Percentiles rank a stretch among this genome's conserved stretches.
phyloP scores from a whole-genome alignment of 2,888 invertebrate genomes.

The Periphyllus acericola region DNA sequence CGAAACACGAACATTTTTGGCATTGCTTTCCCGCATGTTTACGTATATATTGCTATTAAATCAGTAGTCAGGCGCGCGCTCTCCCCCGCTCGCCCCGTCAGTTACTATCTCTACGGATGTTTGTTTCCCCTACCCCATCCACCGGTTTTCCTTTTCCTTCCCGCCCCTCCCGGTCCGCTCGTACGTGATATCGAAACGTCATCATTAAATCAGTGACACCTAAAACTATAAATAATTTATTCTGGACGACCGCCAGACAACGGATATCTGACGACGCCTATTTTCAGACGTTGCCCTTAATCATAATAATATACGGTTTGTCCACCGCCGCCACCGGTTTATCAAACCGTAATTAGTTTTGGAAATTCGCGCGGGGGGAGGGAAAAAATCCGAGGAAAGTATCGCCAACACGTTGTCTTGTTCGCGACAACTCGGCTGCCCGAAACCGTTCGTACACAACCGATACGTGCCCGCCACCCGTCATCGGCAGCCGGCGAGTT shows the following conservation, averaged over 20 bases:
- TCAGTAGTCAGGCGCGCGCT: background rate
- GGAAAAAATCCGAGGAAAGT: background rate
- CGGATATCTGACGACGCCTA: conserved; percentile 19
- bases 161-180: background rate
- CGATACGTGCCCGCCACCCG: no score
- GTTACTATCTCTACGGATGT: background rate
- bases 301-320: conserved; percentile 9
- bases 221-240: conserved; percentile 56
- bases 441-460: background rate
- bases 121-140: background rate
- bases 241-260: conserved; percentile 21
- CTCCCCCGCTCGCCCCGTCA: background rate
- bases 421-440: background rate
- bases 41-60: background rate
- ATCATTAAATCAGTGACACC: conserved; percentile 33
- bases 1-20: conserved; percentile 10
- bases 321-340: background rate
- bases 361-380: background rate
- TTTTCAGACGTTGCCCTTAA: conserved; percentile 7
- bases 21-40: background rate
- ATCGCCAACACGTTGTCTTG: background rate
- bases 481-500: background rate
- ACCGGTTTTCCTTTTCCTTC: background rate
- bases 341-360: conserved; percentile 27
- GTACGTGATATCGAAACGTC: conserved; percentile 5